These are phyloP conservation scores for Alfaro cultratus DNA, from an alignment of 2,797 vertebrate species.

Conservation along the genomic window DNA sequence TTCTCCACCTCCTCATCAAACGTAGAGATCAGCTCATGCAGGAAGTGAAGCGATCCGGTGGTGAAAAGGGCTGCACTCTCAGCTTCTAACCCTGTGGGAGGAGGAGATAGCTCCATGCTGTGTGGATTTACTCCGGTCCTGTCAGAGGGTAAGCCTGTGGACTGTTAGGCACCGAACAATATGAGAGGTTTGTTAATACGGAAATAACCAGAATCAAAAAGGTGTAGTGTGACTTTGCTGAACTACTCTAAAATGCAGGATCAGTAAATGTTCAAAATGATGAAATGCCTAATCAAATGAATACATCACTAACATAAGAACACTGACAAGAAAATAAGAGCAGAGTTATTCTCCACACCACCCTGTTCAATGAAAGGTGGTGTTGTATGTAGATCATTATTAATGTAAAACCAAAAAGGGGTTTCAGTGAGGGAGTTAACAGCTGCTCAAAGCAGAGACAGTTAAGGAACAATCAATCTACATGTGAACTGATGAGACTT, in stretches of 20 bases:
- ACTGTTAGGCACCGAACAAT: neutral
- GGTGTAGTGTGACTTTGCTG: neutral
- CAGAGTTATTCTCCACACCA: neutral
- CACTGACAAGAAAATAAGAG: neutral
- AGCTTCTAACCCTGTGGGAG: slow-evolving; percentile 73
- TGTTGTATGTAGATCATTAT: neutral
- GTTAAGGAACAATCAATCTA: neutral
- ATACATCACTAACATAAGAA: neutral
- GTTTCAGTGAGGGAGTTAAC: neutral
- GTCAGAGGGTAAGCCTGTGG: neutral
- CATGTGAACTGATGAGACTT: neutral
- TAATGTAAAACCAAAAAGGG: neutral
- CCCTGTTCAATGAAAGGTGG: neutral
- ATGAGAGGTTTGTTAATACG: neutral
- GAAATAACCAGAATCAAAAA: neutral
- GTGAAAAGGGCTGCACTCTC: slow-evolving; percentile 79
- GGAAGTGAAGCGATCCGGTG: slow-evolving; percentile 71
- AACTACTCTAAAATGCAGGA: neutral
- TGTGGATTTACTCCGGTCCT: neutral
- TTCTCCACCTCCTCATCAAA: slow-evolving; percentile 81
- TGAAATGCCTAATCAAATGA: neutral
- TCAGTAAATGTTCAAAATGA: neutral
- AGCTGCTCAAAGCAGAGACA: neutral
- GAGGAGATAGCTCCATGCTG: slow-evolving; percentile 72
- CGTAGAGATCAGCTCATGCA: slow-evolving; percentile 78